Base-by-base conservation (phyloP, 1,140 invertebrate genomes). In the Pectinophora gossypiella region DNA sequence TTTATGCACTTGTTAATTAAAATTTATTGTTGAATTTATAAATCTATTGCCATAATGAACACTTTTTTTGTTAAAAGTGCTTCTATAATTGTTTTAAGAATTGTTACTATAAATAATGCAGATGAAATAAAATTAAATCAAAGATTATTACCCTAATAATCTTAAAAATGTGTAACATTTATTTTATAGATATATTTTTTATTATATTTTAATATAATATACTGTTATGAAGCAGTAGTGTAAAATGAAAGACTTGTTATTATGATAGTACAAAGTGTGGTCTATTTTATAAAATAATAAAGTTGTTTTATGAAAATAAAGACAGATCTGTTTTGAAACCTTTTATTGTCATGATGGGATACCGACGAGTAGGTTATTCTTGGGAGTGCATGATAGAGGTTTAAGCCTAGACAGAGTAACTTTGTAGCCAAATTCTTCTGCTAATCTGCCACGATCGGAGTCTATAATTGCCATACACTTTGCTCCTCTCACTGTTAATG, bases 351-450 rank as follows among this genome's bases (percentile, higher is more conserved):
- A 67, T 43, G 55, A 27, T 58, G 82, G 72, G 45, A 93, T 85
- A 43, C 96, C 97, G 66, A 98, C 91, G 16, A 98, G 87, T 58
- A 99, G 89, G 88, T 98, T 96, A 91, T 98, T 98, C 88, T 98
- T 98, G 49, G 96, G 95, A 43, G 97, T 96, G 86, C 96, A 98
- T 47, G 91, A 90, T 38, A 92, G 83, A 18, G 96, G 96, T 66
- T 91, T 87, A 3, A 98, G 84, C 68, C 94, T 94, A 9, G 92
- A 92, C 32, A 98, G 85, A 56, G 89, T 89, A 1, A 97, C 94
- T 54, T 75, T 69, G 76, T 98, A 98, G 0, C 92, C 93, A 69
- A 88, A 87, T 68, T 95, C 91, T 77, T 92, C 85, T 10, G 95
- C 95, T 45, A 92, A 89, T 20, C 92, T 71, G 50, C 91, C 93